A percentile compares a stretch with the other conserved stretches of the same genome.
These are phyloP conservation scores for Platysternon megacephalum DNA, from an alignment of 2,113 vertebrate genomes.

Conservation along the genomic window DNA sequence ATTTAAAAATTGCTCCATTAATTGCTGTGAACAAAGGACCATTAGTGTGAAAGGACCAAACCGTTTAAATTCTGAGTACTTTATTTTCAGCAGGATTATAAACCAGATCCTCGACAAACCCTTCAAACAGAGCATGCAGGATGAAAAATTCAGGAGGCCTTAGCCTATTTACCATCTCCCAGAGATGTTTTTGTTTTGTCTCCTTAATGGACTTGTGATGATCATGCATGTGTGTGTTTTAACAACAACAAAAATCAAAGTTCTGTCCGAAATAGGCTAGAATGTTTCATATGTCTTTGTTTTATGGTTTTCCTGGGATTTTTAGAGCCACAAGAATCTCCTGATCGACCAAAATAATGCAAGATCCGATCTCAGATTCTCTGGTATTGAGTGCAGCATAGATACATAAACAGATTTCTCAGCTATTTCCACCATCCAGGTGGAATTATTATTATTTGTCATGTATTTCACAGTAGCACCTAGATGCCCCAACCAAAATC, in stretches of 20 bases:
- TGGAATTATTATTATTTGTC: conserved; percentile 14
- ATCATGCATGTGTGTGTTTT: background rate
- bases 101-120: conserved; percentile 60
- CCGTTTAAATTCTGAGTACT: conserved; percentile 68
- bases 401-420: conserved; percentile 17
- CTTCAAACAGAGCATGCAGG: conserved; percentile 32
- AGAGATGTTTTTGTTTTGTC: background rate
- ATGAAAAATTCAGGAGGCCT: conserved; percentile 26
- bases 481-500: background rate
- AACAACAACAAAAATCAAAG: background rate
- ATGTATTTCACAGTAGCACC: conserved; percentile 40
- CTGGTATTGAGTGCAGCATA: conserved; percentile 14
- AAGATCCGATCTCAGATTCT: conserved; percentile 27
- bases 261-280: background rate
- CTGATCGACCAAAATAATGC: conserved; percentile 14
- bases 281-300: background rate
- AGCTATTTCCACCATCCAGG: conserved; percentile 50
- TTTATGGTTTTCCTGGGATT: background rate
- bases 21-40: conserved; percentile 64
- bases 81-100: conserved; percentile 71
- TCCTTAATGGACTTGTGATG: conserved; percentile 2
- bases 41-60: conserved; percentile 70
- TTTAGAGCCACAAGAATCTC: background rate
- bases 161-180: conserved; percentile 5
- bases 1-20: conserved; percentile 78